Percentiles rank a stretch among this genome's conserved stretches.
Conservation (phyloP, 2,888 invertebrate species). For the Mechanitis mazaeus region DNA sequence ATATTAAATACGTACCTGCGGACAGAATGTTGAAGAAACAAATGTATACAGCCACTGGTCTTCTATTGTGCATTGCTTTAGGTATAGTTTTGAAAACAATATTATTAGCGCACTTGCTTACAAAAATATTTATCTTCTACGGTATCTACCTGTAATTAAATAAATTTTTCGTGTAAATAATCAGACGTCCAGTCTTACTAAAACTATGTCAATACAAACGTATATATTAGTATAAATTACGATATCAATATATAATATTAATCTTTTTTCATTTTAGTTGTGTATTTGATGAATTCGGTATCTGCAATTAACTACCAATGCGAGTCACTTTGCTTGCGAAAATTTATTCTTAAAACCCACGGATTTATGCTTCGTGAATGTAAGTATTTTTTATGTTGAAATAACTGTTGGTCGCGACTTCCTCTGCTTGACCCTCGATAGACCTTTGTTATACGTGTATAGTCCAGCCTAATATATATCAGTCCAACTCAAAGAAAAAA, state of each 20-base stretch:
- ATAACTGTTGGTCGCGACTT: no score
- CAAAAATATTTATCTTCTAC: no score
- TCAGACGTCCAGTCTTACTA: no score
- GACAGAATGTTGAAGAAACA: constrained; percentile 41
- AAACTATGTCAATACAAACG: no score
- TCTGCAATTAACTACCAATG: constrained; percentile 59
- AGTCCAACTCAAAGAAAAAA: no score
- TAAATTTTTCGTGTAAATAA: no score
- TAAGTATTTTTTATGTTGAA: constrained; percentile 36
- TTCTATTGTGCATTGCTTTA: constrained; percentile 38
- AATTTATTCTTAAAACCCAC: constrained; percentile 50
- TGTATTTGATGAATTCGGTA: constrained; percentile 76
- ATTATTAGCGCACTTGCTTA: no score
- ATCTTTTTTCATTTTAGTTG: constrained; percentile 55
- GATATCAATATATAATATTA: neutral
- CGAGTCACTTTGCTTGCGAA: constrained; percentile 39
- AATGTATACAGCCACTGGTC: constrained; percentile 35
- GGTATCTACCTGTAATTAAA: no score
- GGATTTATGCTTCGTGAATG: constrained; percentile 61
- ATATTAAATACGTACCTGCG: constrained; percentile 35
- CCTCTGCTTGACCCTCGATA: no score
- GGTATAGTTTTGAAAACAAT: constrained; percentile 21
- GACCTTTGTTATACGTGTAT: no score
- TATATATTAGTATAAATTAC: no score
- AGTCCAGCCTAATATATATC: no score